Evolutionary conservation across 2,888 invertebrate species (phyloP).

Genomic region (Acleris literana): DNA sequence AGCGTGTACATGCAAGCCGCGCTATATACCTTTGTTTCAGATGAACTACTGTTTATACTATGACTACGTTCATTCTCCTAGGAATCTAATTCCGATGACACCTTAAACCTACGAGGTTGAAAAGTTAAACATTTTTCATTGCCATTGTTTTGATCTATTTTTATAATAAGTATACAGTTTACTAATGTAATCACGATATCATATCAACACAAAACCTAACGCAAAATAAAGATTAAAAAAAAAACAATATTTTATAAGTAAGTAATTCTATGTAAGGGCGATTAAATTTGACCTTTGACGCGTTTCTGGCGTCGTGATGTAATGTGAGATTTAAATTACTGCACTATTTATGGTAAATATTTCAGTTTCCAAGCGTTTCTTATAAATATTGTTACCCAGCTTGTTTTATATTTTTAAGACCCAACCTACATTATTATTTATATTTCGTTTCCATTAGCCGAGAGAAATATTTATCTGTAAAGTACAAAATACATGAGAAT

Average conservation of each 20-base stretch:
- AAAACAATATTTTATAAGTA: slow-evolving; percentile 5
- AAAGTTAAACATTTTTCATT: background rate
- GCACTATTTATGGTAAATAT: no score
- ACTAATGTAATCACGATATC: background rate
- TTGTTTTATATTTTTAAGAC: no score
- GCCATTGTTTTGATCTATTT: background rate
- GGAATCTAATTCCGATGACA: no score
- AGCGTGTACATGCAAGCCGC: no score
- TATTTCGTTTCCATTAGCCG: no score
- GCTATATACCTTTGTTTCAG: no score
- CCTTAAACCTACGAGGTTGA: background rate
- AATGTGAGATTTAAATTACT: background rate
- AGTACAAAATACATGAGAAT: slow-evolving; percentile 31
- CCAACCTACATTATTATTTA: no score
- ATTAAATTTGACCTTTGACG: background rate
- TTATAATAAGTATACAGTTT: background rate
- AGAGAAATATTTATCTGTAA: slow-evolving; percentile 8
- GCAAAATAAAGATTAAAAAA: background rate
- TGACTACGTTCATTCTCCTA: no score
- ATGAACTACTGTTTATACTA: no score
- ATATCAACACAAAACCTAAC: slow-evolving; percentile 6
- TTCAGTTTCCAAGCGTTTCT: no score
- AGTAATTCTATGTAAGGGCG: background rate
- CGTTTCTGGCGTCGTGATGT: background rate
- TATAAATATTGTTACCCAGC: no score